phyloP scores from a whole-genome alignment of 1,140 invertebrate species.

The Caenorhabditis brenneri region DNA sequence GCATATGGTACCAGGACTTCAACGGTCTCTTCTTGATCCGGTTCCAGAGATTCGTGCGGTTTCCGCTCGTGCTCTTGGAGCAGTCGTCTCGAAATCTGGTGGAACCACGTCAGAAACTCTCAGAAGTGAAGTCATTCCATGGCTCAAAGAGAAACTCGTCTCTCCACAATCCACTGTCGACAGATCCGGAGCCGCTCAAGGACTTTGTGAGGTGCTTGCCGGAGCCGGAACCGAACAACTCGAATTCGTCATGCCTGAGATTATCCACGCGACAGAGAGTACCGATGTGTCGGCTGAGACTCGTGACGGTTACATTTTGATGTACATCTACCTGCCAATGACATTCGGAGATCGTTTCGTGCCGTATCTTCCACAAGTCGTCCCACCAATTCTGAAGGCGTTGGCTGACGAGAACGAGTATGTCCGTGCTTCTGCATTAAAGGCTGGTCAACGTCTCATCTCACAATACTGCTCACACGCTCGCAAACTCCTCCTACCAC shows the following conservation, averaged over 20 bases:
- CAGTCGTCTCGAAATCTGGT: constrained; percentile 93
- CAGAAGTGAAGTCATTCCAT: constrained; percentile 77
- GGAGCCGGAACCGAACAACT: constrained; percentile 92
- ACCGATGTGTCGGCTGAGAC: constrained; percentile 73
- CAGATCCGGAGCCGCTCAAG: constrained; percentile 95
- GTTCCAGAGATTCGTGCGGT: constrained; percentile 93
- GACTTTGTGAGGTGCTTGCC: constrained; percentile 82
- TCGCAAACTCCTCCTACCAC: constrained; percentile 83
- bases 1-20: constrained; percentile 93
- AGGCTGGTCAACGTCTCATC: constrained; percentile 94
- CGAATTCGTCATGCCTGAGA: constrained; percentile 95
- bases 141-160: constrained; percentile 97
- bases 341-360: constrained; percentile 94
- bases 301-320: constrained; percentile 99
- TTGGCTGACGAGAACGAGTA: constrained; percentile 98
- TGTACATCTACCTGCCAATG: constrained; percentile 98
- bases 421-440: constrained; percentile 92
- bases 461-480: constrained; percentile 94
- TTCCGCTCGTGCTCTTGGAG: constrained; percentile 89
- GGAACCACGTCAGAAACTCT: constrained; percentile 59
- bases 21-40: constrained; percentile 92
- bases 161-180: constrained; percentile 82
- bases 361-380: constrained; percentile 93
- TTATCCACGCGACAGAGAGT: constrained; percentile 88
- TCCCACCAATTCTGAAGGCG: constrained; percentile 95